These are phyloP conservation scores for Perizoma affinitatum DNA, from an alignment of 2,888 invertebrate genomes.

Conservation along the genomic window DNA sequence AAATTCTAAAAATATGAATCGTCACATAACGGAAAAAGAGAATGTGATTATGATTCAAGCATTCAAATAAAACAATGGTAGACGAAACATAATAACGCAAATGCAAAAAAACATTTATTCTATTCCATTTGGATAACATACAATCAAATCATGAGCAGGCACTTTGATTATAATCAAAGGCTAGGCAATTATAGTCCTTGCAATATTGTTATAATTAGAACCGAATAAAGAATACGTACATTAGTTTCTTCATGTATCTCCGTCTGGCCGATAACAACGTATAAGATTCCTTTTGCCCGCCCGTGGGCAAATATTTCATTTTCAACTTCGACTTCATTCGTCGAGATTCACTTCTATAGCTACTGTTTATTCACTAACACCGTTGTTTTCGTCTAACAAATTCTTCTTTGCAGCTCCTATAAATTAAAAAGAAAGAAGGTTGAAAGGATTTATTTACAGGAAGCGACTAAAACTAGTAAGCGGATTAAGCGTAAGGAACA, in stretches of 20 bases:
- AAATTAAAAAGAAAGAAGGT: conserved; percentile 69
- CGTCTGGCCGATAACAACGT: conserved; percentile 85
- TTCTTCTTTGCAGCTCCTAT: conserved; percentile 51
- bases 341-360: conserved; percentile 47
- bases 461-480: conserved; percentile 35
- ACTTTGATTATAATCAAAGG: no score
- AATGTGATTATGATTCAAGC: no score
- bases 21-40: no score
- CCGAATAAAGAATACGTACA: conserved; percentile 76
- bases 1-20: no score
- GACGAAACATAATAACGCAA: no score
- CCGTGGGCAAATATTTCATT: conserved; percentile 86
- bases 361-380: conserved; percentile 39
- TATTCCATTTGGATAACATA: no score
- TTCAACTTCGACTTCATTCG: conserved; percentile 83
- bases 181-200: no score
- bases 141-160: no score
- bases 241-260: conserved; percentile 87
- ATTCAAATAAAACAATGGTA: no score
- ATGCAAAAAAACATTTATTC: no score
- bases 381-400: conserved; percentile 37
- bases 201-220: not conserved
- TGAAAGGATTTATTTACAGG: conserved; percentile 69
- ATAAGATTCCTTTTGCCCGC: conserved; percentile 85
- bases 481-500: conserved; percentile 31